Evolutionary conservation across 2,888 invertebrate species (phyloP).

Genomic region (Pterostichus niger): DNA sequence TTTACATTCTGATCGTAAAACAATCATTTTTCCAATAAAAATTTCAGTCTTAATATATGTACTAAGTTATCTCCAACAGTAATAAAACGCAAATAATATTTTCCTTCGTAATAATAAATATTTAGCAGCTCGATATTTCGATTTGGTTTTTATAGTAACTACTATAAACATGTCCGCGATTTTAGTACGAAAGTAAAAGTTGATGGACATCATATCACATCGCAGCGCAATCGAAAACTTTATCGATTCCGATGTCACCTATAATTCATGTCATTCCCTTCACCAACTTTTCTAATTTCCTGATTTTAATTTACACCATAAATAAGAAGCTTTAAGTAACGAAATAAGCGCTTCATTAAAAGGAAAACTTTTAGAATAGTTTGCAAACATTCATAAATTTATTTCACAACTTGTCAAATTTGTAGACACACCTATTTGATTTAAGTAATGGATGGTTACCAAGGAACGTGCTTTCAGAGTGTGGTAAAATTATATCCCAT

Average conservation of each 20-base stretch:
- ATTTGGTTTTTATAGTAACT: constrained; percentile 22
- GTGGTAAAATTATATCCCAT: too few species aligned
- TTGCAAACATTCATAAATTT: too few species aligned
- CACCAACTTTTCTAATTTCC: constrained; percentile 41
- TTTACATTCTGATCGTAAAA: too few species aligned
- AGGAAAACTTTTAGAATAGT: not conserved
- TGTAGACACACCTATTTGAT: too few species aligned
- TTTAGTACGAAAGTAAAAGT: constrained; percentile 45
- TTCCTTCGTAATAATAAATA: constrained; percentile 17
- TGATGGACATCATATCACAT: constrained; percentile 8
- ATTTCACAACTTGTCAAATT: too few species aligned
- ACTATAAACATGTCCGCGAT: constrained; percentile 26
- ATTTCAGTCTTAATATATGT: too few species aligned
- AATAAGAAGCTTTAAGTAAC: constrained; percentile 10
- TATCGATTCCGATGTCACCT: constrained; percentile 26
- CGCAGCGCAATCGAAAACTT: constrained; percentile 35
- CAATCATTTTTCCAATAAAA: too few species aligned
- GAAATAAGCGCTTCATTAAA: constrained; percentile 3
- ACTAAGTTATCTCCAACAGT: too few species aligned
- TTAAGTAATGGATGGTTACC: too few species aligned
- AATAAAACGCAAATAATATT: not conserved
- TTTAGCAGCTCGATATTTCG: constrained; percentile 6
- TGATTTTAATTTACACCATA: constrained; percentile 25
- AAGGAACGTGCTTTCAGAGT: too few species aligned
- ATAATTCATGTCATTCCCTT: constrained; percentile 22